phyloP scores from a whole-genome alignment of 2,113 vertebrate genomes.

The Odocoileus virginianus region DNA sequence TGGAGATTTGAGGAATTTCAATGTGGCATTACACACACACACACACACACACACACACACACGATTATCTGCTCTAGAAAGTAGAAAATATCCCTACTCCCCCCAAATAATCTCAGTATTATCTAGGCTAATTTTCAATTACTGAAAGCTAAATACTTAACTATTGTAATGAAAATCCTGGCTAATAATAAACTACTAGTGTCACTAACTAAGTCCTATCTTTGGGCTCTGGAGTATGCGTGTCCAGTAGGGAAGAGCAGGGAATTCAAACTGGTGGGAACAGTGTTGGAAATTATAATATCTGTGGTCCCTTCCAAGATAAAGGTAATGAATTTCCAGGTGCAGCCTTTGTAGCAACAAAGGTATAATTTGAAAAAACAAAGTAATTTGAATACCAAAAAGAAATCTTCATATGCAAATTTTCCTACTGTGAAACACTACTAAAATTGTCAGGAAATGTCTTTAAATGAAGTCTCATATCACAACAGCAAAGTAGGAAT shows the following conservation, averaged over 20 bases:
- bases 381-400: background rate
- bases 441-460: background rate
- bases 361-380: background rate
- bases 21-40: background rate
- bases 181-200: background rate
- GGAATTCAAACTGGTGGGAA: background rate
- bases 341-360: background rate
- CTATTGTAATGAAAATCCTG: background rate
- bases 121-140: constrained; percentile 10
- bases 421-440: background rate
- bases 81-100: background rate
- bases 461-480: constrained; percentile 2
- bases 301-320: background rate
- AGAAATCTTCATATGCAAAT: background rate
- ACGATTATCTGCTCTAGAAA: background rate
- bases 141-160: constrained; percentile 36
- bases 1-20: background rate
- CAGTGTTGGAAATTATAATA: background rate
- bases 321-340: background rate
- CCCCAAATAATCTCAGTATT: background rate
- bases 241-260: background rate
- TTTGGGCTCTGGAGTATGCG: background rate
- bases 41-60: background rate
- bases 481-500: background rate
- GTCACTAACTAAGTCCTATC: background rate